Base-by-base conservation (phyloP, 2,113 vertebrate species). In the Psophia crepitans region DNA sequence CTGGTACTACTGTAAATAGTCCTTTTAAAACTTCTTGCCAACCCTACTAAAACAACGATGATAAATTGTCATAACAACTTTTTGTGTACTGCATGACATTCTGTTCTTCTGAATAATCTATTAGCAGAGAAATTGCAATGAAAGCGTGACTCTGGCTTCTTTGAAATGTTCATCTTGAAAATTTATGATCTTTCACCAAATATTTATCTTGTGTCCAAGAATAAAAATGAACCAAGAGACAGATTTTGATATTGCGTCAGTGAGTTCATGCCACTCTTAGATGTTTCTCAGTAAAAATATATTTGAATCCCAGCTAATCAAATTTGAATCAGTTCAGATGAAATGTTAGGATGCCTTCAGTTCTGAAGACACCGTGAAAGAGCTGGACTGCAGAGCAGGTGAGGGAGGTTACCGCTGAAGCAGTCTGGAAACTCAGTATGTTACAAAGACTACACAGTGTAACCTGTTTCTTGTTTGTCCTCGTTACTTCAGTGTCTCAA, bases 71-170 rank as follows among this genome's bases (percentile, higher is more conserved):
- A n/a, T 78, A 13, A 23, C 8, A 9, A 69, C 33, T 76, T 95
- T 79, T 56, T 95, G 84, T 94, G 69, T 94, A 84, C 44, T 81
- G 6, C 41, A 43, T 85, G 61, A 76, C 44, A 79, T 69, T 87
- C 61, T 69, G 28, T 87, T 94, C 61, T 91, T 87, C 63, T 92
- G 91, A 84, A 82, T 93, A 95, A 96, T 95, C 58, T 92, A 85
- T 84, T 91, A 82, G 28, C 23, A 70, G 70, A 82, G 54, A 89
- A 92, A 82, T 58, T 76, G 61, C 49, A 61, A 13, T 51, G 54
- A 58, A 80, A 76, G 32, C 2, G 3, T 91, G 77, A 86, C 83
- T 96, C 65, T 46, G 37, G 6, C 39, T 90, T 90, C 64, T 80
- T 76, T 13, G 17, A 49, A 93, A 79, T 7, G 3, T 79, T 87